These are phyloP conservation scores for Mellilla xanthometata DNA, from an alignment of 2,888 invertebrate genomes.

Conservation along the genomic window DNA sequence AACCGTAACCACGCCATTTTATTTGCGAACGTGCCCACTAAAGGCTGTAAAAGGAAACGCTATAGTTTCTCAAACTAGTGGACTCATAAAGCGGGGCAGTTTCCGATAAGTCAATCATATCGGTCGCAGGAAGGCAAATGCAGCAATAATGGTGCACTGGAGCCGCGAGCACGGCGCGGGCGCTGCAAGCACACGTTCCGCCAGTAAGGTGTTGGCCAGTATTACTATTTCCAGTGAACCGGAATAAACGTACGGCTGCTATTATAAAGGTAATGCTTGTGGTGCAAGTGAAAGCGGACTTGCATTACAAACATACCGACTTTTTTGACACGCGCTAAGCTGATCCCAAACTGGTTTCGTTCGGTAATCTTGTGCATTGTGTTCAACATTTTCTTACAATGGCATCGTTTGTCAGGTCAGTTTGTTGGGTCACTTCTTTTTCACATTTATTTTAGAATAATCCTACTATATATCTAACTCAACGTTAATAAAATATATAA, in stretches of 20 bases:
- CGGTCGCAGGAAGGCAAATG: slow-evolving; percentile 22
- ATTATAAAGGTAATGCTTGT: slow-evolving; percentile 38
- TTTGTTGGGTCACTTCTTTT: no score
- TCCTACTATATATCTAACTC: no score
- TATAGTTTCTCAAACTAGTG: slow-evolving; percentile 25
- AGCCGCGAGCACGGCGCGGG: neutral
- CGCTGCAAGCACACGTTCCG: slow-evolving; percentile 44
- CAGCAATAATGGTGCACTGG: neutral
- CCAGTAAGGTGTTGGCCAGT: slow-evolving; percentile 50
- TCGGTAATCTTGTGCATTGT: no score
- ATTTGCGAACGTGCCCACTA: slow-evolving; percentile 17
- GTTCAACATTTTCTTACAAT: no score
- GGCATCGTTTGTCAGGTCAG: no score
- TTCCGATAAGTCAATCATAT: slow-evolving; percentile 34
- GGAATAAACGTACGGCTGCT: slow-evolving; percentile 56
- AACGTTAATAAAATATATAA: no score
- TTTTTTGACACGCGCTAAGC: no score
- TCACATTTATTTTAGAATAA: no score
- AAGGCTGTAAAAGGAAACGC: slow-evolving; percentile 27
- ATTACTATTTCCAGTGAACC: slow-evolving; percentile 66
- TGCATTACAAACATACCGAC: neutral
- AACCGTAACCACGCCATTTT: slow-evolving; percentile 17
- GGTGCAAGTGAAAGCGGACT: slow-evolving; percentile 32
- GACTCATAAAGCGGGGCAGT: slow-evolving; percentile 29
- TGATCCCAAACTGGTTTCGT: no score